Base-by-base conservation (phyloP, 2,888 invertebrate species). In the Blastobasis lacticolella region DNA sequence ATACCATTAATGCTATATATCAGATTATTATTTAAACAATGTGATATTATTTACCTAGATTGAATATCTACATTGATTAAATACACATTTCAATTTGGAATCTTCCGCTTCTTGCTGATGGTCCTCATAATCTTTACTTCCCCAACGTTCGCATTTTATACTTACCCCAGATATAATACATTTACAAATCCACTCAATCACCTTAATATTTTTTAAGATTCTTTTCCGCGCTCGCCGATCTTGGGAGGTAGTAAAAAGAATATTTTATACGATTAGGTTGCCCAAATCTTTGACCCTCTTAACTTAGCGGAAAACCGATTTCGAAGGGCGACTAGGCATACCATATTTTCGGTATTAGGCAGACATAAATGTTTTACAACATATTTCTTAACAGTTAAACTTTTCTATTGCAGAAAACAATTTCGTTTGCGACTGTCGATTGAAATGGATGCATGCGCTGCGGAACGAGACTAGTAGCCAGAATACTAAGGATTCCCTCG, bases 351-450 rank as follows among this genome's bases (percentile, higher is more conserved):
- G 46, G 49, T 51, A 55, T 23, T 23, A 23, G 23, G 23, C 2
- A 23, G 23, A 23, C 3, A 23, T 23, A 23, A 23, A 23, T 23
- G 23, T 23, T 23, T 23, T 23, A 23, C 23, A 23, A 23, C 23
- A 23, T 23, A 23, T 23, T 23, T 23, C 23, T 23, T 23, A 23
- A 23, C 48, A 56, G 46, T 45, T 54, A 56, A 42, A 54, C 52
- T 67, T 64, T 64, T 66, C 69, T 62, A 73, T 89, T 89, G 49
- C 92, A 96, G 95, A 93, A 67, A 96, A 95, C 86, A 92, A 91
- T 75, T 93, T 95, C 81, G 90, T 92, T 64, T 96, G 95, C 83
- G 94, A 95, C 89, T 95, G 95, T 78, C 92, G 94, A 60, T 85
- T 95, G 62, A 91, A 92, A 62, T 95, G 95, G 95, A 91, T 95